These are phyloP conservation scores for Pandemis corylana DNA, from an alignment of 2,888 invertebrate species.

Conservation along the genomic window DNA sequence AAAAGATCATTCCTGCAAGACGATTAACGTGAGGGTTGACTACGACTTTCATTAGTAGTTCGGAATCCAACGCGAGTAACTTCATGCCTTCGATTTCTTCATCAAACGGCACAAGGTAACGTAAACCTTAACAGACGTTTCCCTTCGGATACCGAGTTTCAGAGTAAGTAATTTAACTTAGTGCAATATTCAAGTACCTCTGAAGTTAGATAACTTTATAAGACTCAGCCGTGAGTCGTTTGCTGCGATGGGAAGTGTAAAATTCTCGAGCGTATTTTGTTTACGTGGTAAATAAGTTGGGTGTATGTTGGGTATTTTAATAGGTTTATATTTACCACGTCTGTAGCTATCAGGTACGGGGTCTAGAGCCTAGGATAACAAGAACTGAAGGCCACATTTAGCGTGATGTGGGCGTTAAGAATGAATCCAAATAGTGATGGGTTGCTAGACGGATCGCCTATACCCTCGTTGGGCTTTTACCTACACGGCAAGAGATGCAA, in stretches of 20 bases:
- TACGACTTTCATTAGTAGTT: neutral
- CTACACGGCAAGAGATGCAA: no score
- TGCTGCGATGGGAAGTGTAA: slow-evolving; percentile 2
- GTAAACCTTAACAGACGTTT: slow-evolving; percentile 22
- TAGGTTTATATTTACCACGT: no score
- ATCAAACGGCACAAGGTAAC: slow-evolving; percentile 16
- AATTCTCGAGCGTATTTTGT: slow-evolving; percentile 6
- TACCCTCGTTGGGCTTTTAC: no score
- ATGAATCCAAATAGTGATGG: no score
- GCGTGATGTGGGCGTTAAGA: no score
- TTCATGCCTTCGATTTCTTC: slow-evolving; percentile 12
- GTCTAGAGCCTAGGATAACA: no score
- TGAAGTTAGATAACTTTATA: slow-evolving; percentile 12
- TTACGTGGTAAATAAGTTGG: slow-evolving; percentile 15
- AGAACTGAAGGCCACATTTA: no score
- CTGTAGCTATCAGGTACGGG: no score
- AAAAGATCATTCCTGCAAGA: no score
- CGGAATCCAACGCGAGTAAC: slow-evolving; percentile 7
- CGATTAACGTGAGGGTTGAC: neutral
- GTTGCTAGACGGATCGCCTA: no score
- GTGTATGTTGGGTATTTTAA: neutral
- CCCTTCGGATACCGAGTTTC: slow-evolving; percentile 22
- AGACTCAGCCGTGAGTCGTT: slow-evolving; percentile 5
- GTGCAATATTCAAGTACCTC: slow-evolving; percentile 15
- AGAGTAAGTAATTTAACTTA: slow-evolving; percentile 24